These are phyloP conservation scores for Elymnias hypermnestra DNA, from an alignment of 1,140 invertebrate species.

Conservation along the genomic window DNA sequence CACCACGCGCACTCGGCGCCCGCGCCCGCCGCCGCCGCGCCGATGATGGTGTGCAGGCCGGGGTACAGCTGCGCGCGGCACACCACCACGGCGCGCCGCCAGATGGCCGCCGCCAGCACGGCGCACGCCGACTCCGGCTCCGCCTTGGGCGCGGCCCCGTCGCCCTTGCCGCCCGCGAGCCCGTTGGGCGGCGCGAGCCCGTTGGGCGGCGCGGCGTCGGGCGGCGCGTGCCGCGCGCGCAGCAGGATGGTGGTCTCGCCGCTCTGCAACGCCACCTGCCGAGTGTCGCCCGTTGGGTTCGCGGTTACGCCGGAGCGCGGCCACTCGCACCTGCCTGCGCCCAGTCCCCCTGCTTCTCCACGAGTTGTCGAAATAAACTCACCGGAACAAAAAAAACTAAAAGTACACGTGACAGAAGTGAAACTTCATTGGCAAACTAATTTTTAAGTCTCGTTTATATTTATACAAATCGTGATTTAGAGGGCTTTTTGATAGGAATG, in stretches of 20 bases:
- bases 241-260: conserved; percentile 49
- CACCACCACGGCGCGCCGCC: conserved; percentile 49
- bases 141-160: conserved; percentile 1
- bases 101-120: conserved; percentile 46
- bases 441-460: too few relatives aligned
- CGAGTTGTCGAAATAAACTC: too few relatives aligned
- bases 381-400: too few relatives aligned
- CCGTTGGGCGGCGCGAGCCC: conserved; percentile 8
- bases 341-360: too few relatives aligned
- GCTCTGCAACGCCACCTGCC: conserved; percentile 37
- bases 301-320: too few relatives aligned
- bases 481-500: too few relatives aligned
- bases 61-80: conserved; percentile 78
- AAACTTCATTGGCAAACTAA: too few relatives aligned
- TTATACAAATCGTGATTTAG: too few relatives aligned
- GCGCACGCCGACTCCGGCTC: conserved; percentile 8
- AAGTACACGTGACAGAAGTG: too few relatives aligned
- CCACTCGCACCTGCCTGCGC: too few relatives aligned
- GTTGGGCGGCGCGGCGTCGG: conserved; percentile 11
- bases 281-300: too few relatives aligned
- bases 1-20: conserved; percentile 38
- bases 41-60: conserved; percentile 79
- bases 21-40: conserved; percentile 49
- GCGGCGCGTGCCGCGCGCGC: conserved; percentile 47
- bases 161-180: neutral